Conservation (phyloP, 2,113 vertebrate genomes). For the Chauna torquata region DNA sequence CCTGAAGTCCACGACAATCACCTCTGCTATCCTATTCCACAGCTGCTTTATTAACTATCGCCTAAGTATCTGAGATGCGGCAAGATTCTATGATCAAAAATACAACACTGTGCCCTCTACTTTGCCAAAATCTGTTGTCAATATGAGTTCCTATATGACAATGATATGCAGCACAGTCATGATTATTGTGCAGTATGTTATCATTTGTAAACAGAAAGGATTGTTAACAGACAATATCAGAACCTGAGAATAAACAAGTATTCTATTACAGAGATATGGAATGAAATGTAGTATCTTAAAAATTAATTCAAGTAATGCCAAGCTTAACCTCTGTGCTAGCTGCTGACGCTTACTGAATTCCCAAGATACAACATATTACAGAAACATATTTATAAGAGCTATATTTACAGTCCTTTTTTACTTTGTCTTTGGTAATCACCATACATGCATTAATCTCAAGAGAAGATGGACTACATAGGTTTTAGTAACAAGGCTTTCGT, state of each 20-base stretch:
- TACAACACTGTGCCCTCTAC: background rate
- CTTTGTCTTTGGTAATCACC: background rate
- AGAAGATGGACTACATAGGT: background rate
- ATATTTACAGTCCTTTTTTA: background rate
- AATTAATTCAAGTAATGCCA: background rate
- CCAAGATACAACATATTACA: background rate
- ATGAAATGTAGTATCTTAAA: background rate
- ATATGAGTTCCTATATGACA: background rate
- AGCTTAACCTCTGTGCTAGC: background rate
- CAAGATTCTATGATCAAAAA: background rate
- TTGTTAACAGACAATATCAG: background rate
- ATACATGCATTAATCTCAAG: background rate
- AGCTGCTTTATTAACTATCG: background rate
- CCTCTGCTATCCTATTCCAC: background rate
- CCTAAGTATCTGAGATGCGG: background rate
- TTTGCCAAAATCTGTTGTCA: background rate
- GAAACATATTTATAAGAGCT: background rate
- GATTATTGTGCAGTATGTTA: background rate
- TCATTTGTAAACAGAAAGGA: background rate
- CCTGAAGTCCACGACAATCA: background rate
- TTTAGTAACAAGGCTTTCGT: background rate
- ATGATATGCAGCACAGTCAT: background rate
- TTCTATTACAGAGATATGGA: background rate
- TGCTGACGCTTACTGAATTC: background rate
- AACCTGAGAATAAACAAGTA: background rate